Percentiles rank a stretch among this genome's conserved stretches.
Conservation (phyloP, 2,113 vertebrate genomes). For the Eptesicus fuscus region DNA sequence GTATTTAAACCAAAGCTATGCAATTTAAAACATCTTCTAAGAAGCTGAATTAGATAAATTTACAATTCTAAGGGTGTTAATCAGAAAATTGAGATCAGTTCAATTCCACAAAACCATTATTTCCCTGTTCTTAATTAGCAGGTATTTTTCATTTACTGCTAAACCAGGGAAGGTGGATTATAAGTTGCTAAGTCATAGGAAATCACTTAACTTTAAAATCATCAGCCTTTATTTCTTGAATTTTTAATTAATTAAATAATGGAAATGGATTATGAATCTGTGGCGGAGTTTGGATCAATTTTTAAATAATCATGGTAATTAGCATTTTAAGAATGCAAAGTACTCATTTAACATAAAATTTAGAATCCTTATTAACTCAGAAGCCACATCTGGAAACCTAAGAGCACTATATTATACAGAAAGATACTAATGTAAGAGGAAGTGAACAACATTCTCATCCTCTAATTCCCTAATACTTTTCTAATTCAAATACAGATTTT, state of each 20-base stretch:
- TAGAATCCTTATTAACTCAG: not conserved
- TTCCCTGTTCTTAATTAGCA: not conserved
- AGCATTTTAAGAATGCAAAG: not conserved
- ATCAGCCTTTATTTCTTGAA: not conserved
- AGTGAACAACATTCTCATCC: not conserved
- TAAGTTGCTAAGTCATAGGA: not conserved
- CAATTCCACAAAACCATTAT: not conserved
- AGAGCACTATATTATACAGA: not conserved
- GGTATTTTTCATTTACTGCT: not conserved
- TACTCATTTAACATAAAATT: not conserved
- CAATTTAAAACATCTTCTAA: not conserved
- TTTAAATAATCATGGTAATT: not conserved
- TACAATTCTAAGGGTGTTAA: constrained; percentile 3
- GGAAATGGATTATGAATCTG: not conserved
- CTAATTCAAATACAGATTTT: not conserved
- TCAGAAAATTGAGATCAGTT: constrained; percentile 32
- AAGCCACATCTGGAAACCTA: not conserved
- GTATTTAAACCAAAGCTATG: not conserved
- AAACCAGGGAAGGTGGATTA: not conserved
- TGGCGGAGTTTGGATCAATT: not conserved
- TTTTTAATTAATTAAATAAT: constrained; percentile 19
- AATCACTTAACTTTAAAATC: not conserved
- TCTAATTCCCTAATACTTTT: not conserved
- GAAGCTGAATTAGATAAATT: not conserved
- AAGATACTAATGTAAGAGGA: not conserved